Conservation (phyloP, 2,888 invertebrate species). For the Ophioninae sp. region DNA sequence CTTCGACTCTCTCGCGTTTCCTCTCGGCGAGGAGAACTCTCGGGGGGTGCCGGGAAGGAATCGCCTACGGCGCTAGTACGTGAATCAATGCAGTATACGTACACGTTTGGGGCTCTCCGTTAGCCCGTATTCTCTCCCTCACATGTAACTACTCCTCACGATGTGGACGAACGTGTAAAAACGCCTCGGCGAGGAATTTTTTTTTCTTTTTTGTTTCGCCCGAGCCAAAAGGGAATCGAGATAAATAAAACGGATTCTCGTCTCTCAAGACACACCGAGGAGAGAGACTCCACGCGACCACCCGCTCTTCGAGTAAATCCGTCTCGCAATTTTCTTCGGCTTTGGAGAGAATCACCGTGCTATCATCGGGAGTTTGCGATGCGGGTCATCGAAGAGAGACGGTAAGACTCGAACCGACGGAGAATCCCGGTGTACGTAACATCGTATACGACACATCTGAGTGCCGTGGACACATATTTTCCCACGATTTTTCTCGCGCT, state of each 20-base stretch:
- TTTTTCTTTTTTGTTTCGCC: slow-evolving; percentile 12
- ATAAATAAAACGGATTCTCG: slow-evolving; percentile 11
- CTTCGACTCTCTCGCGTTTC: slow-evolving; percentile 48
- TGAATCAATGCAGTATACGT: slow-evolving; percentile 11
- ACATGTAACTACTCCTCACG: background rate
- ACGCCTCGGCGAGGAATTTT: background rate
- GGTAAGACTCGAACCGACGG: background rate
- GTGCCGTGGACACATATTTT: slow-evolving; percentile 58
- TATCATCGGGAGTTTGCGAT: slow-evolving; percentile 32
- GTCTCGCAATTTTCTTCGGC: slow-evolving; percentile 4
- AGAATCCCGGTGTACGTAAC: slow-evolving; percentile 36
- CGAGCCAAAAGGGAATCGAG: slow-evolving; percentile 22
- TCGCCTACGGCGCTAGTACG: slow-evolving; percentile 46
- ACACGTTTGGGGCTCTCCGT: background rate
- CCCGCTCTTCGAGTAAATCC: slow-evolving; percentile 48
- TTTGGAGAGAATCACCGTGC: background rate
- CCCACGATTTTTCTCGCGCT: slow-evolving; percentile 61
- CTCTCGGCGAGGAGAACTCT: slow-evolving; percentile 11
- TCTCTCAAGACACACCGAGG: background rate
- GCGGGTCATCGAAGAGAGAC: slow-evolving; percentile 52
- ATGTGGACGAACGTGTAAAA: background rate
- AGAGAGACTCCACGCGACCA: slow-evolving; percentile 24
- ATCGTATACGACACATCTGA: slow-evolving; percentile 15
- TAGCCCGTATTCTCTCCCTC: background rate
- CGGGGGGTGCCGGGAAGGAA: slow-evolving; percentile 10